Base-by-base conservation (phyloP, 2,113 vertebrate species). In the Megaceryle maxima region DNA sequence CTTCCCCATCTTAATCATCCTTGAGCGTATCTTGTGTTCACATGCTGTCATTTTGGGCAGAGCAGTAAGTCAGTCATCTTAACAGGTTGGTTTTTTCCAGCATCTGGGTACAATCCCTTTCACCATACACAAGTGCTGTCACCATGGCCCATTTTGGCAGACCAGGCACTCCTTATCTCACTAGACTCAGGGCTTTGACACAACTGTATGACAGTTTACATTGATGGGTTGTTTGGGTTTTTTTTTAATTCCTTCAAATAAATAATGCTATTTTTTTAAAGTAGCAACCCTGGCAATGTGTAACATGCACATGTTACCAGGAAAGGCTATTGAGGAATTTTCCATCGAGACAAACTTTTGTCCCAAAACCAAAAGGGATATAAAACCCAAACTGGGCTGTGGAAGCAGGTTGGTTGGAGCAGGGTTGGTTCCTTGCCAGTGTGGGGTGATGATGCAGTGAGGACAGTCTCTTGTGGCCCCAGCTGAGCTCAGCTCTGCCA, bases 1-100 rank as follows among this genome's bases (percentile, higher is more conserved):
- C 64, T 94, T 88, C 81, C 85, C 88, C 13, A 2, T 81, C 88
- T 97, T 97, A 97, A 97, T 97, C 85, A 95, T 97, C 88, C 92
- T 83, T 33, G 74, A 95, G 86, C 3, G 57, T 72, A 60, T 90
- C 76, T 13, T 92, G 89, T 84, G 90, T 55, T 92, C 94, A 88
- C 95, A 95, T 55, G 90, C 77, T 84, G 79, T 83, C 55, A 63
- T 97, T 95, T 91, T 1, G 35, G 74, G 59, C 88, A 92, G 76
- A 96, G 95, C 70, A 83, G 77, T 11, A 76, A 90, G 64, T 50
- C 89, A 91, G 74, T 90, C 91, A 70, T 94, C 91, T 77, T 92
- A 95, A 93, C 85, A 79, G 84, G 92, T 97, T 97, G 95, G 66
- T 96, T 93, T 59, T 90, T 82, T 33, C 78, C 80, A 94, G 78